Evolutionary conservation across 2,113 vertebrate species (phyloP).

Genomic region (Macrotus californicus): DNA sequence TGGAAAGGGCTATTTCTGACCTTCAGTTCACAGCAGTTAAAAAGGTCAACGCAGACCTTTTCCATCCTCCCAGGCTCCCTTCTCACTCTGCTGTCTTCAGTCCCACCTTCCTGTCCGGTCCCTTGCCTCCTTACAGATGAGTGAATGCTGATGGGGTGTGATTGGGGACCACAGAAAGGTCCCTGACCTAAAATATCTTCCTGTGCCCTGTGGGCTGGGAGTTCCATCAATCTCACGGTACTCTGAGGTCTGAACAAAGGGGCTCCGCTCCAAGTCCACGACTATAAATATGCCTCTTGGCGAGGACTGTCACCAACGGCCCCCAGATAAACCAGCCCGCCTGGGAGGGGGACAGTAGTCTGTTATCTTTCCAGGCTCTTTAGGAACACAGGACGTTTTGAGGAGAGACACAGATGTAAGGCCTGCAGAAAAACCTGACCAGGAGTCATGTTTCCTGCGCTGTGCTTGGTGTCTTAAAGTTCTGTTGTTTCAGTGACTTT

Average conservation of each 20-base stretch:
- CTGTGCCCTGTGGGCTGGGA: background rate
- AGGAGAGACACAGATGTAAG: background rate
- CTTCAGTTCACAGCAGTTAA: background rate
- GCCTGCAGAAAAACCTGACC: background rate
- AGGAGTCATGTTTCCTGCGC: background rate
- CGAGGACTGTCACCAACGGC: background rate
- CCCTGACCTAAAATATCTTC: background rate
- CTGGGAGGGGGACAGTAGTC: background rate
- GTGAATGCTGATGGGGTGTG: background rate
- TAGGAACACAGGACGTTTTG: background rate
- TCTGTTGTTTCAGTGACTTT: background rate
- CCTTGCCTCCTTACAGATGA: background rate
- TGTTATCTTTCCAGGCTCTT: background rate
- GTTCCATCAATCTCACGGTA: background rate
- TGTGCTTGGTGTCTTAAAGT: background rate
- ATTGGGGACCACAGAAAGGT: background rate
- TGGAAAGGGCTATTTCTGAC: slow-evolving; percentile 48
- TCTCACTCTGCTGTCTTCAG: background rate
- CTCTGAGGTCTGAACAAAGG: background rate
- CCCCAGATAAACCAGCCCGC: background rate
- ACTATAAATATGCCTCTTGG: slow-evolving; percentile 40
- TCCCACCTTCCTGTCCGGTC: background rate
- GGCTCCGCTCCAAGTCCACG: background rate
- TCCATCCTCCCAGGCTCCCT: background rate
- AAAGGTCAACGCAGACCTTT: slow-evolving; percentile 24